phyloP scores from a whole-genome alignment of 2,888 invertebrate species.

The Eupithecia dodoneata region DNA sequence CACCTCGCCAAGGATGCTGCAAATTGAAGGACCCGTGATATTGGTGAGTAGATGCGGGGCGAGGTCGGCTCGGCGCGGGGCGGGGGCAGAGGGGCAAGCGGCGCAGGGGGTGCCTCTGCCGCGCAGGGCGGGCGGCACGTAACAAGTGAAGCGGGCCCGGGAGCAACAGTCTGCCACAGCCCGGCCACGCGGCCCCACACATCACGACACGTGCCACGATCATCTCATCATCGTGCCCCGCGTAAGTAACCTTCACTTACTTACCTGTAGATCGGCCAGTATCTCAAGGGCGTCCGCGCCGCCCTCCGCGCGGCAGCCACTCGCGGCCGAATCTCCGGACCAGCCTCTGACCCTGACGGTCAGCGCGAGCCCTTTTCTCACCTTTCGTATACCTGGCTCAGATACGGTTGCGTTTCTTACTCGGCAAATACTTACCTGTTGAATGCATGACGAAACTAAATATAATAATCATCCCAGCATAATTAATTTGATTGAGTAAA shows the following conservation, averaged over 20 bases:
- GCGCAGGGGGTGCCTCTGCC: constrained; percentile 58
- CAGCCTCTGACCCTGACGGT: constrained; percentile 41
- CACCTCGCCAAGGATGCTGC: constrained; percentile 75
- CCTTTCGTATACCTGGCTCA: constrained; percentile 54
- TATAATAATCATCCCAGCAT: constrained; percentile 41
- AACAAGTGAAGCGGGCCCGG: constrained; percentile 83
- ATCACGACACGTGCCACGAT: constrained; percentile 65
- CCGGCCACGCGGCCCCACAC: constrained; percentile 79
- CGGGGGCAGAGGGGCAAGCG: constrained; percentile 51
- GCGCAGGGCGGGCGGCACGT: constrained; percentile 78
- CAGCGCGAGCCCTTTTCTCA: constrained; percentile 31
- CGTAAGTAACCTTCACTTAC: constrained; percentile 75
- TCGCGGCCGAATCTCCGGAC: constrained; percentile 2
- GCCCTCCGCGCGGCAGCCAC: constrained; percentile 21
- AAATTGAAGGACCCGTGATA: constrained; percentile 74
- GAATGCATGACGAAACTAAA: constrained; percentile 65
- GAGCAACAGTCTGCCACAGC: constrained; percentile 84
- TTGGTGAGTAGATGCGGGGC: constrained; percentile 71
- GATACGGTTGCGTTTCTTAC: constrained; percentile 33
- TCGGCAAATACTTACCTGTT: constrained; percentile 64
- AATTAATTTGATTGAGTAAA: constrained; percentile 43
- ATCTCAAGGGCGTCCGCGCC: constrained; percentile 21
- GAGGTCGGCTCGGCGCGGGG: constrained; percentile 67
- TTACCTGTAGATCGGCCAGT: constrained; percentile 51
- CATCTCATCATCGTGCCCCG: constrained; percentile 60